Evolutionary conservation across 2,888 invertebrate genomes (phyloP).

Genomic region (Drosophila crucigera): DNA sequence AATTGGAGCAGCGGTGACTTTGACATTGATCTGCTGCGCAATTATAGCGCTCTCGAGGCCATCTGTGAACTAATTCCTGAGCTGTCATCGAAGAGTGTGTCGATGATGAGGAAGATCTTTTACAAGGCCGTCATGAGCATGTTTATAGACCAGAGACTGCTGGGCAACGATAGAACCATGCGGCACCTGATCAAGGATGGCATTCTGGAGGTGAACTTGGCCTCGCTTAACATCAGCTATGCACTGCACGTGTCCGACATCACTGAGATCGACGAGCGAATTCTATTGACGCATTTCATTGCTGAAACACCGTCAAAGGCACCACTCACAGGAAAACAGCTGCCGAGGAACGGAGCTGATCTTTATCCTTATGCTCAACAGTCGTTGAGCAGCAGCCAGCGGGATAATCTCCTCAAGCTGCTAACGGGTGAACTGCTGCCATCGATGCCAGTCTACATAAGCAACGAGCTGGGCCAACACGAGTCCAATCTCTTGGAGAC

Average conservation of each 20-base stretch:
- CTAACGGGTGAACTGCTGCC: conserved; percentile 29
- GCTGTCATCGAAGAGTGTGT: conserved; percentile 31
- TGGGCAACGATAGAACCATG: conserved; percentile 53
- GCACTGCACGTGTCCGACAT: conserved; percentile 53
- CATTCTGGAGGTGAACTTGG: conserved; percentile 56
- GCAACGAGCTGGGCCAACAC: conserved; percentile 5
- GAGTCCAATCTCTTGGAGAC: conserved; percentile 23
- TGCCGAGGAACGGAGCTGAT: background rate
- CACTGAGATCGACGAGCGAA: conserved; percentile 64
- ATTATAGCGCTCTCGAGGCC: conserved; percentile 44
- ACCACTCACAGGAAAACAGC: background rate
- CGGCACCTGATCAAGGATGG: conserved; percentile 64
- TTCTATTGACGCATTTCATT: conserved; percentile 34
- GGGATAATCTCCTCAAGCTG: conserved; percentile 25
- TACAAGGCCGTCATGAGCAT: conserved; percentile 48
- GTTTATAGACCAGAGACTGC: conserved; percentile 56
- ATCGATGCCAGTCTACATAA: conserved; percentile 34
- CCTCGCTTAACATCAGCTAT: conserved; percentile 54
- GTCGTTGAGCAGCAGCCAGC: conserved; percentile 14
- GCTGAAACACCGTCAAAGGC: background rate
- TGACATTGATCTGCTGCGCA: conserved; percentile 24
- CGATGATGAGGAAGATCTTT: conserved; percentile 50
- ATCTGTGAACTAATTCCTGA: conserved; percentile 52
- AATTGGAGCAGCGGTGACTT: conserved; percentile 50
- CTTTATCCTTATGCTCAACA: background rate